Evolutionary conservation across 2,888 invertebrate genomes (phyloP), one percentile per base, ranked within the genome.

Genomic region (Drosophila ezoana): DNA sequence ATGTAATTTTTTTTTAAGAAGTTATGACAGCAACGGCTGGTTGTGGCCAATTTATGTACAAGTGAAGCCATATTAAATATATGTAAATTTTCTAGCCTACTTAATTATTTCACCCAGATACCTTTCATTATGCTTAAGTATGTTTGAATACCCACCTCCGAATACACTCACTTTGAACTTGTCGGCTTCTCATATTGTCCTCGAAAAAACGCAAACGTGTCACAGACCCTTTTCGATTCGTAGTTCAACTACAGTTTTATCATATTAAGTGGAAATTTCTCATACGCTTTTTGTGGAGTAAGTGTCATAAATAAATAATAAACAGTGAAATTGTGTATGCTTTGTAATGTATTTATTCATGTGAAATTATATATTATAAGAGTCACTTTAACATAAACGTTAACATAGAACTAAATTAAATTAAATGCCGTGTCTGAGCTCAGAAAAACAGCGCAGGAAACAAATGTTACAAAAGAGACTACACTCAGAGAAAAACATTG

Each of bases 391-490:
- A 66, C 60, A 57, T 59, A 64, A 71, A 33, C 14, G 18, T 49
- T 18, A 74, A 63, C 23, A 44, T 57, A 74, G 64, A 57, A 54
- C 37, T 61, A 53, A 66, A 68, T 60, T 76, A 74, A 61, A 67
- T 61, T 69, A 76, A 74, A 73, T 86, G 60, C 69, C 56, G 44
- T 61, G 48, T 53, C 52, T 49, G 44, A 66, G 53, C 67, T 41
- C 35, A 66, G 61, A 54, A 72, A 64, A 62, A 62, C 44, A 58
- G 63, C 71, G 56, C 47, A 88, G 82, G 87, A 88, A 88, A 82
- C 89, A 84, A 68, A 87, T 87, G 84, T 89, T 81, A 87, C 90
- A 89, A 87, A 69, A 87, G 82, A 71, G 5, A 9, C 13, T 37
- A 28, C 43, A 54, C 54, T 54, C 54, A 13, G 44, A 54, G 44